Base-by-base conservation (phyloP, 2,888 invertebrate species). In the Cephus runcator region DNA sequence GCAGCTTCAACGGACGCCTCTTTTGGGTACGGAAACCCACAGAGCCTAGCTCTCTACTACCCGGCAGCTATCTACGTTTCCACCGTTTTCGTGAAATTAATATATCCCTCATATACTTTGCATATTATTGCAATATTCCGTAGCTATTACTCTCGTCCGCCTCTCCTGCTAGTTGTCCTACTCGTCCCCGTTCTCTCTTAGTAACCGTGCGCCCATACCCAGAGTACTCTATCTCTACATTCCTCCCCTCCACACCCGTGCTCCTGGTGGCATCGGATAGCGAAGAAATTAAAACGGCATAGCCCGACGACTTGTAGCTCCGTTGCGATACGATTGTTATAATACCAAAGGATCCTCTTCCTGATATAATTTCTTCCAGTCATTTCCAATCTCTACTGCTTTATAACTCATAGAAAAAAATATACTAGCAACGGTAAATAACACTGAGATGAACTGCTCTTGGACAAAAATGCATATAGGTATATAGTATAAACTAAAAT, bases 81-180 rank as follows among this genome's bases (percentile, higher is more conserved):
- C 85, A 86, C 88, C 90, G 88, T 90, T 91, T 89, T 90, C 90
- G 88, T 87, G 89, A 90, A 91, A 91, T 91, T 91, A 91, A 91
- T 91, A 91, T 91, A 90, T 90, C 89, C 90, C 91, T 91, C 89
- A 89, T 91, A 89, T 91, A 91, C 90, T 91, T 91, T 90, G 90
- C 90, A 90, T 90, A 91, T 91, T 91, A 91, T 91, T 90, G 90
- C 91, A 89, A 90, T 91, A 90, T 89, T 88, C 89, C 88, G 87
- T 89, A 88, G 88, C 88, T 89, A 88, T 89, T 88, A 88, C 90
- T 56, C 56, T 89, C 89, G 88, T 86, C 86, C 87, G 86, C 87
- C 88, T 89, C 88, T 86, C 73, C 35, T 34, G 23, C 74, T 74
- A 30, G n/a, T 86, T 81, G 77, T 73, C 75, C 68, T 73, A 73